Base-by-base conservation (phyloP, 2,113 vertebrate genomes). In the Guaruba guarouba region DNA sequence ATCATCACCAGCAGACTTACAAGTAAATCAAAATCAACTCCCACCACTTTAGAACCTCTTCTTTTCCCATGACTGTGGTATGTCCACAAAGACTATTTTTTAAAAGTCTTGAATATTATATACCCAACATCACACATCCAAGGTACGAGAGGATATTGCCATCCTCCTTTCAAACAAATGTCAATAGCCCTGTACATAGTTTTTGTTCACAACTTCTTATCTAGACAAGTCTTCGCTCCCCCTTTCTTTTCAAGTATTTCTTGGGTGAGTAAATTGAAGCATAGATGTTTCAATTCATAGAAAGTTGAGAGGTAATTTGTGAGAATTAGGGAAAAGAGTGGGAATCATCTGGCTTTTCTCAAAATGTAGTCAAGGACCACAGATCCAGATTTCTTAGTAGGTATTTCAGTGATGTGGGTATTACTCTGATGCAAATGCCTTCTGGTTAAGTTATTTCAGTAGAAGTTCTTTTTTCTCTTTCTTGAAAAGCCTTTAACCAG, bases 341-440 rank as follows among this genome's bases (percentile, higher is more conserved):
- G 75, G 88, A 90, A 90, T 91, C 51, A 91, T 78, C 61, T 95
- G 92, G 35, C 22, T 88, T 81, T 86, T 84, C 88, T 88, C 90
- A 93, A 86, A 82, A 66, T 79, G 27, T 33, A 84, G 55, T 71
- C 61, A 41, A 51, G 41, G 44, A 57, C 41, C 55, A 71, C 3
- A 8, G 54, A 55, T 61, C 39, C 43, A 81, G 80, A 88, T 66
- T 78, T 88, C 73, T 86, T 64, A 25, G 61, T 3, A 92, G 82
- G 80, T 94, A 95, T 94, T 77, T 83, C 79, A 93, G 59, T 55
- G n/a, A 82, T 61, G n/a, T 55, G n/a, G 49, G 39, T 66, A 57
- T 80, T 92, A 63, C 28, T 54, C 66, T 75, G 24, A 35, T 81
- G 24, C 1, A 7, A 78, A 31, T 69, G 85, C 62, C 63, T 87